Evolutionary conservation across 2,797 vertebrate genomes (phyloP).

Genomic region (Peromyscus melanophrys): DNA sequence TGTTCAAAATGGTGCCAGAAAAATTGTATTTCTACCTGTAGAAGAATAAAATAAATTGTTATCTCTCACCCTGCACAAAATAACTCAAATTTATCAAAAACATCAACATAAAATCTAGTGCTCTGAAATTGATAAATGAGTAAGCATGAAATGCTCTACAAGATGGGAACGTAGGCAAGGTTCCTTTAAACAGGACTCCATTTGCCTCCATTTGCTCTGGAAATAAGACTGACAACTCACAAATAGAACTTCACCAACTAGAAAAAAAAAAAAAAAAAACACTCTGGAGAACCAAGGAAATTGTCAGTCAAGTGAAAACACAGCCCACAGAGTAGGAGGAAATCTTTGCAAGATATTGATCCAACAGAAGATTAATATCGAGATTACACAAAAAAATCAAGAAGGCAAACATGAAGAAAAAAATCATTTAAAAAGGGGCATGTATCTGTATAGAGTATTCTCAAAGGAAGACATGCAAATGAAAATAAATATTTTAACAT

Average conservation of each 20-base stretch:
- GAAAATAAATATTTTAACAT: not conserved
- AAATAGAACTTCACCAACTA: not conserved
- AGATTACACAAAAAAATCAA: not conserved
- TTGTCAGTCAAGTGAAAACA: not conserved
- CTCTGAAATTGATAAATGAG: not conserved
- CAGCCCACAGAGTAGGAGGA: not conserved
- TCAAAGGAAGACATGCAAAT: not conserved
- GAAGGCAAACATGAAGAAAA: not conserved
- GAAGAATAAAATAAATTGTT: not conserved
- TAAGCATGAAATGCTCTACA: not conserved
- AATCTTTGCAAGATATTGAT: not conserved
- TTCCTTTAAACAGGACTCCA: too few relatives aligned
- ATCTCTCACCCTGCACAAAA: not conserved
- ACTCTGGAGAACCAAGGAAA: too few relatives aligned
- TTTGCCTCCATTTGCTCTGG: not conserved
- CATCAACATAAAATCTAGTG: not conserved
- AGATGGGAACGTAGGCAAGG: too few relatives aligned
- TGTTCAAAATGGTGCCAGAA: not conserved
- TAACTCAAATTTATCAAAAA: not conserved
- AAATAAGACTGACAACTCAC: not conserved
- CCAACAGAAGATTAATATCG: not conserved
- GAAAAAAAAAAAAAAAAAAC: too few relatives aligned
- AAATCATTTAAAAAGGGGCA: too few relatives aligned
- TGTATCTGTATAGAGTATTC: not conserved
- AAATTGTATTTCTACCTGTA: not conserved